These are phyloP conservation scores for Bradypodion ventrale DNA, from an alignment of 2,797 vertebrate genomes.

Conservation along the genomic window DNA sequence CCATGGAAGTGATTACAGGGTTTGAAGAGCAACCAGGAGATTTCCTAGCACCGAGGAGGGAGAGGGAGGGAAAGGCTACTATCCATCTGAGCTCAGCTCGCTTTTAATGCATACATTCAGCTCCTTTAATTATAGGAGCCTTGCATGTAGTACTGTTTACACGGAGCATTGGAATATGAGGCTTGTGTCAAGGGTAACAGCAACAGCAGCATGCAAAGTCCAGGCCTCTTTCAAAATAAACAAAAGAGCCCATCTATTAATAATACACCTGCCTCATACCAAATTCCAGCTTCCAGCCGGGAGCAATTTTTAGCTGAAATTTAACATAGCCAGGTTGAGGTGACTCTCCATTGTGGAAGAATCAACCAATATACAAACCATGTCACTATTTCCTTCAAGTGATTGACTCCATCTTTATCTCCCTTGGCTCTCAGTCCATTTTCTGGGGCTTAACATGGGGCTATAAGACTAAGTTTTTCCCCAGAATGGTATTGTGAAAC, in stretches of 20 bases:
- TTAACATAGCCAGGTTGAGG: constrained; percentile 22
- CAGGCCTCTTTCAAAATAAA: neutral
- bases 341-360: neutral
- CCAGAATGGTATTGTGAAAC: neutral
- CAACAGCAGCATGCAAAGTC: constrained; percentile 3
- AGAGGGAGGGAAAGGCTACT: constrained; percentile 1
- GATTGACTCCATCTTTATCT: neutral
- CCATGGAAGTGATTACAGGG: constrained; percentile 34
- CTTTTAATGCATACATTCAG: constrained; percentile 6
- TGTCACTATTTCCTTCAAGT: neutral
- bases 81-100: neutral
- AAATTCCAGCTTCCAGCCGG: constrained; percentile 18
- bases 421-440: neutral
- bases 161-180: neutral
- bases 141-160: neutral
- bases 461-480: neutral
- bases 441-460: neutral
- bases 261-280: neutral
- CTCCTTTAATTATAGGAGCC: constrained; percentile 5
- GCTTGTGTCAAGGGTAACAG: neutral
- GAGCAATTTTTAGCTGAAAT: constrained; percentile 14
- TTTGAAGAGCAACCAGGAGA: constrained; percentile 51
- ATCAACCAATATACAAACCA: neutral
- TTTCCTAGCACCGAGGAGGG: neutral
- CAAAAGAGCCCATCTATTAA: neutral